Base-by-base conservation (phyloP, 2,797 vertebrate genomes). In the Octomys mimax region DNA sequence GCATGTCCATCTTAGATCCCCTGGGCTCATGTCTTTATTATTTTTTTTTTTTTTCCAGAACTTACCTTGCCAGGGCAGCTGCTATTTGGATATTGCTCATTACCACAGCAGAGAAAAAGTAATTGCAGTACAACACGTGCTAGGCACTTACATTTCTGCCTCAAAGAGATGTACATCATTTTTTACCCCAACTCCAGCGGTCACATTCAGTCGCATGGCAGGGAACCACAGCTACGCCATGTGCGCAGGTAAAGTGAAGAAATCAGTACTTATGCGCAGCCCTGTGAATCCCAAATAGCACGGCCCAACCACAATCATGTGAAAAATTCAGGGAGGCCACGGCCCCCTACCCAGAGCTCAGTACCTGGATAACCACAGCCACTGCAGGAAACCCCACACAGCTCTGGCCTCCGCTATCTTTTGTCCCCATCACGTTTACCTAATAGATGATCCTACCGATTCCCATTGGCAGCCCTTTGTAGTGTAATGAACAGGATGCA, bases 401-500 rank as follows among this genome's bases (percentile, higher is more conserved):
- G 93, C 91, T 77, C 97, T 14, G 39, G 97, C 4, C 94, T 96
- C 95, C 79, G 97, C 99, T 99, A 99, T 99, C 99, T 99, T 98
- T 97, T 98, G 99, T 99, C 99, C 99, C 98, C 96, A 98, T 98
- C 98, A 98, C 96, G 97, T 98, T 98, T 98, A 98, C 98, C 99
- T 99, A 99, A 99, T 98, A 99, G 99, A 99, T 99, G 99, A 99
- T 98, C 98, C 98, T 97, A 98, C 98, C 99, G 98, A 99, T 99
- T 98, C 98, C 97, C 99, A 99, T 98, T 99, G 99, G 99, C 99
- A 99, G 99, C 97, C 99, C 99, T 99, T 99, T 99, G 99, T 99
- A 99, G 99, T 97, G 98, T 99, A 99, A 99, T 99, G 99, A 99
- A 99, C 99, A 99, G 99, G 98, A 95, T 98, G 98, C 98, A 96